phyloP scores from a whole-genome alignment of 1,140 invertebrate genomes.

The Melipona quadrifasciata region DNA sequence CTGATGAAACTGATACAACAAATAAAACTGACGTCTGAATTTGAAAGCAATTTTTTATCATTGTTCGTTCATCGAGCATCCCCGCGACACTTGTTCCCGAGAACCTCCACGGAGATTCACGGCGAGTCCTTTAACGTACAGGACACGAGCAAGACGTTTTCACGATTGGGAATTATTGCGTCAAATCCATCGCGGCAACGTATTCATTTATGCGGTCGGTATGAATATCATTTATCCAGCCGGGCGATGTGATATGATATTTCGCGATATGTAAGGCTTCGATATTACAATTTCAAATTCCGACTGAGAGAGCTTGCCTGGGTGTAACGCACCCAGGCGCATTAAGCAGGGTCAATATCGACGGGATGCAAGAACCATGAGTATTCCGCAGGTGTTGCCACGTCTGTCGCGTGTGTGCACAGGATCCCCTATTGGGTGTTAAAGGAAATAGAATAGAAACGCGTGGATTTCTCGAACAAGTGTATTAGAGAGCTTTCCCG shows the following conservation, averaged over 20 bases:
- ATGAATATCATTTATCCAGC: constrained; percentile 42
- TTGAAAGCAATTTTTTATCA: not conserved
- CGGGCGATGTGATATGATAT: constrained; percentile 38
- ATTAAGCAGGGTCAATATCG: constrained; percentile 46
- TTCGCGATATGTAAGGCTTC: constrained; percentile 37
- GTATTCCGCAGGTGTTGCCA: constrained; percentile 37
- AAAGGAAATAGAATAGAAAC: not conserved
- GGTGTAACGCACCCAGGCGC: constrained; percentile 24
- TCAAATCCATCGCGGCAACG: constrained; percentile 14
- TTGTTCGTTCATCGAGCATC: too few species aligned
- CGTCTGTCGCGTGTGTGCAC: not conserved
- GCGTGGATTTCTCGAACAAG: not conserved
- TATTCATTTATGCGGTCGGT: constrained; percentile 48
- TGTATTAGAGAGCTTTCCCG: not conserved
- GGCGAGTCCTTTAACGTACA: not conserved
- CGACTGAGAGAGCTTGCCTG: not conserved
- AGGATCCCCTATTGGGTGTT: constrained; percentile 10
- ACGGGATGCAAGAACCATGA: constrained; percentile 9
- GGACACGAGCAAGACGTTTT: not conserved
- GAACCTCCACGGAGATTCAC: not conserved
- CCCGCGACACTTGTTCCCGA: not conserved
- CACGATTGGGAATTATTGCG: constrained; percentile 35
- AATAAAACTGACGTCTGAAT: too few species aligned
- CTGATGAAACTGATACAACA: too few species aligned
- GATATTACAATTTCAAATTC: constrained; percentile 52